These are phyloP conservation scores for Magallana nippona DNA, from an alignment of 2,888 invertebrate genomes.

Conservation along the genomic window DNA sequence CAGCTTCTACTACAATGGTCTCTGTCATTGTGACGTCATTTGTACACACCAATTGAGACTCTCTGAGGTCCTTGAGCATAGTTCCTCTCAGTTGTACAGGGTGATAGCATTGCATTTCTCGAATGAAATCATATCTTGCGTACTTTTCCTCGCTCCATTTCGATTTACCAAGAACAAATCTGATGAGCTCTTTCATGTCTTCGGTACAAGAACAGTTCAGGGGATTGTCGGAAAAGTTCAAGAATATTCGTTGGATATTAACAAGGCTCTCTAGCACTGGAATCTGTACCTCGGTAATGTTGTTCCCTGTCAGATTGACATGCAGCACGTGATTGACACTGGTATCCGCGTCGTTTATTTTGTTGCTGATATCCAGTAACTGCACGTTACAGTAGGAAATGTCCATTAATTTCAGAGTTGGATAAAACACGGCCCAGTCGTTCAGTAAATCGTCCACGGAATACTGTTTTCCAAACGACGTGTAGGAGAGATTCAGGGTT, in stretches of 20 bases:
- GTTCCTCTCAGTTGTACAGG: constrained; percentile 53
- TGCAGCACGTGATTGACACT: constrained; percentile 61
- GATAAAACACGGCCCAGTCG: constrained; percentile 62
- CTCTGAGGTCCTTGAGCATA: constrained; percentile 46
- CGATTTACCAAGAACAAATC: constrained; percentile 43
- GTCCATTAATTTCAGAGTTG: constrained; percentile 62
- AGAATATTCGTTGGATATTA: constrained; percentile 30
- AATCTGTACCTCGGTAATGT: constrained; percentile 50
- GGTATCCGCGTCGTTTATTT: constrained; percentile 55
- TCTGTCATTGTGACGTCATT: constrained; percentile 43
- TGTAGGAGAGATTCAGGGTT: constrained; percentile 54
- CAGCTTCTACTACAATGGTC: constrained; percentile 49
- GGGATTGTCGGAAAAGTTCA: constrained; percentile 64
- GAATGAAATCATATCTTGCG: constrained; percentile 54
- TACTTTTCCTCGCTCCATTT: constrained; percentile 46
- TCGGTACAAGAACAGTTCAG: constrained; percentile 61
- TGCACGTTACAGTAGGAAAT: constrained; percentile 65
- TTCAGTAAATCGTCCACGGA: constrained; percentile 38
- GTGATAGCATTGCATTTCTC: constrained; percentile 53
- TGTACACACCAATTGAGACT: constrained; percentile 53
- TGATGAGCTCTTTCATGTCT: constrained; percentile 53
- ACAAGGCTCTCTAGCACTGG: constrained; percentile 48
- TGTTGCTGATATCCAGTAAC: constrained; percentile 46
- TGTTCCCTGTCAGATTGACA: constrained; percentile 55
- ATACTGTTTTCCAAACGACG: constrained; percentile 2